These are phyloP conservation scores for Phalangium opilio DNA, from an alignment of 2,888 invertebrate genomes.

Conservation along the genomic window DNA sequence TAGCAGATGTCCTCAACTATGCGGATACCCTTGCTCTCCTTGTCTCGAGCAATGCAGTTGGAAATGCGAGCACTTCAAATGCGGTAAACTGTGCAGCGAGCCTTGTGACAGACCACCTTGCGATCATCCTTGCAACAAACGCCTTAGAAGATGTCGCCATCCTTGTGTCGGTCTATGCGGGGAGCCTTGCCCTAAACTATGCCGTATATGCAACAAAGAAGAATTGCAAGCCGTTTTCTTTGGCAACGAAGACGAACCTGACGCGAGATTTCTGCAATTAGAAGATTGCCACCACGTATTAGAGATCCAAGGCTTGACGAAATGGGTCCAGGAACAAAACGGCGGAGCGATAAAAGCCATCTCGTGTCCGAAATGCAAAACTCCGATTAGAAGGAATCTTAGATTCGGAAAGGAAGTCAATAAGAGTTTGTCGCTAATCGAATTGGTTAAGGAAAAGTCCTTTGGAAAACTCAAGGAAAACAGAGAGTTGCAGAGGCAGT, in stretches of 20 bases:
- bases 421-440: no score
- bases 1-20: slow-evolving; percentile 24
- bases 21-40: slow-evolving; percentile 24
- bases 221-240: background rate
- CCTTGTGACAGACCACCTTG: slow-evolving; percentile 30
- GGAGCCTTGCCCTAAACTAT: slow-evolving; percentile 48
- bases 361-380: no score
- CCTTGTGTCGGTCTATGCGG: slow-evolving; percentile 53
- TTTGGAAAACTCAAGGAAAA: no score
- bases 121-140: slow-evolving; percentile 26
- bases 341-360: no score
- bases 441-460: no score
- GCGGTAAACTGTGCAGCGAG: slow-evolving; percentile 28
- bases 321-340: no score
- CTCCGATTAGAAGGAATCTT: no score
- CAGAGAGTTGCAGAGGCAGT: no score
- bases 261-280: slow-evolving; percentile 24
- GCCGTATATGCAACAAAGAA: slow-evolving; percentile 38
- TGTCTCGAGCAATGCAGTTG: slow-evolving; percentile 31
- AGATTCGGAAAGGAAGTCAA: no score
- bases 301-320: no score
- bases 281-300: no score
- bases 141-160: slow-evolving; percentile 41
- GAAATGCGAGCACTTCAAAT: slow-evolving; percentile 26
- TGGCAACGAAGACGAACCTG: no score